These are phyloP conservation scores for Thalpophila matura DNA, from an alignment of 2,888 invertebrate genomes.

Conservation along the genomic window DNA sequence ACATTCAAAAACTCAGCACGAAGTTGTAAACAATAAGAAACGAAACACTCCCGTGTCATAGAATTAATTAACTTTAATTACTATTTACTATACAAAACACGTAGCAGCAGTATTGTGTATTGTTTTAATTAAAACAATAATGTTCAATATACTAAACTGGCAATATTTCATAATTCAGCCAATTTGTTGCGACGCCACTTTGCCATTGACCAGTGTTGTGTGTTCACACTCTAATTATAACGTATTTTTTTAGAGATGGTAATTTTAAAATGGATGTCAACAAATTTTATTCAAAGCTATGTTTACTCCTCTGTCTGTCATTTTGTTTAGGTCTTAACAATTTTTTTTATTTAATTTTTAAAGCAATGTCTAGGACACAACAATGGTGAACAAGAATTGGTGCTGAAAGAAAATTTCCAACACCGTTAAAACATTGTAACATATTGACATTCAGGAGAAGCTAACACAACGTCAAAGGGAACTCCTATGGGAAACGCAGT, in stretches of 20 bases:
- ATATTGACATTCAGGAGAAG: no score
- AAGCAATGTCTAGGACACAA: no score
- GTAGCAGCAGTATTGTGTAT: conserved; percentile 45
- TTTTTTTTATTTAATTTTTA: no score
- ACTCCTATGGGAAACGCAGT: no score
- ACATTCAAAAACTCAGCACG: conserved; percentile 14
- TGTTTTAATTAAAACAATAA: conserved; percentile 65
- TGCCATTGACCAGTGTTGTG: conserved; percentile 2
- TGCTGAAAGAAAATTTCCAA: no score
- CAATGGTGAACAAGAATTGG: no score
- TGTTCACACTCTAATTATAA: conserved; percentile 17
- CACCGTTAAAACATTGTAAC: no score
- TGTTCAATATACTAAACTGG: conserved; percentile 49
- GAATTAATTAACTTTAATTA: conserved; percentile 57
- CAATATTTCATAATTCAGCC: conserved; percentile 63
- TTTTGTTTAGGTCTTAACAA: no score
- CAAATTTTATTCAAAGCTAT: no score
- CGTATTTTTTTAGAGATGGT: conserved; percentile 6
- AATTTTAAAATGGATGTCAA: conserved; percentile 17
- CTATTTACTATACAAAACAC: conserved; percentile 49
- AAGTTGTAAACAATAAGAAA: conserved; percentile 30
- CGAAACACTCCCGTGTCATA: conserved; percentile 27
- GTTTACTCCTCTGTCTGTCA: no score
- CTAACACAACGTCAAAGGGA: no score
- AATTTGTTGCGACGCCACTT: conserved; percentile 54